Base-by-base conservation (phyloP, 2,797 vertebrate species). In the Typhlichthys eigenmanni region DNA sequence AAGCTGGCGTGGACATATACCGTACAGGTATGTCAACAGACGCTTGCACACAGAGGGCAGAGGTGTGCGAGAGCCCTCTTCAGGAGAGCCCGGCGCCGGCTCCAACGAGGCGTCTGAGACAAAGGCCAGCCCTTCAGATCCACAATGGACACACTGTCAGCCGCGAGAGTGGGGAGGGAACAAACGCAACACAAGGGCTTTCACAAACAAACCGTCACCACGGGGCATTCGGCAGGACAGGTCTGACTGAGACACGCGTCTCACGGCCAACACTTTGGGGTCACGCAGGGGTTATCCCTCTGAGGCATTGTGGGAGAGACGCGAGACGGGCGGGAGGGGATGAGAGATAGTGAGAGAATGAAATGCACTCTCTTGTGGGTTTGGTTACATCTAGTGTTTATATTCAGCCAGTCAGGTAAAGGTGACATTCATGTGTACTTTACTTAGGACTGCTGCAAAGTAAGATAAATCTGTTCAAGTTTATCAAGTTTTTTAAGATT, bases 191-290 rank as follows among this genome's bases (percentile, higher is more conserved):
- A 74, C 77, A 78, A 82, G 84, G 80, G 85, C 19, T 81, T 90
- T 84, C 86, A 88, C 88, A 90, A 90, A 90, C 88, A 92, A 89
- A 77, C 84, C 90, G 86, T 88, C 19, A 24, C 19, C 89, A 88
- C 60, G 76, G 88, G 80, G 84, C 76, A 87, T 92, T 90, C 83
- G 88, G 76, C 62, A 64, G 85, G 87, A 90, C 88, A 88, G 81
- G 86, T 85, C 74, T 63, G 81, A 86, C 83, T 69, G 74, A 75
- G 77, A 81, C 71, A 49, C 62, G 71, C 62, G 29, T 76, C 81
- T 83, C 82, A 71, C 82, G 66, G 81, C 78, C 79, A 64, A 72
- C 13, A 16, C 59, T 58, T 17, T 5, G 58, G 64, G 84, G 79
- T 86, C 74, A 87, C 60, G 60, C 64, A 47, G 64, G 70, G 87